These are phyloP conservation scores for Hypselothyrea guttata DNA, from an alignment of 2,888 invertebrate genomes.

Conservation along the genomic window DNA sequence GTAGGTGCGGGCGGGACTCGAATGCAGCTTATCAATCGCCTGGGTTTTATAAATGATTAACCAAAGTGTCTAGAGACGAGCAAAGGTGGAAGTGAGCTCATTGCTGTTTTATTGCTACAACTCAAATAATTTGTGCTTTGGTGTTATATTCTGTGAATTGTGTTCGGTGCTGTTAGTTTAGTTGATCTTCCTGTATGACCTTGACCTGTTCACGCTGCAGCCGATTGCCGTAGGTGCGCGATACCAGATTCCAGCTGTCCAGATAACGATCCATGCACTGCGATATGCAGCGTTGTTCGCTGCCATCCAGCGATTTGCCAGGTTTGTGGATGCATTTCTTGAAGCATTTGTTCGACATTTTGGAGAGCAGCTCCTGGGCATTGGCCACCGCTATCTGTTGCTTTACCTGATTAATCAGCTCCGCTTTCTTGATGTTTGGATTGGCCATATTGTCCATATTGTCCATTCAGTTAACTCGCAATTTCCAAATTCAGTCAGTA, in stretches of 20 bases:
- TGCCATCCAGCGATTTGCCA: constrained; percentile 92
- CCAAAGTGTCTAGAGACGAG: too few species aligned
- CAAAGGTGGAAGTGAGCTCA: too few species aligned
- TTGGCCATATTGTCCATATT: constrained; percentile 75
- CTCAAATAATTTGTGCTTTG: not conserved
- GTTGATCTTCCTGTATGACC: constrained; percentile 11
- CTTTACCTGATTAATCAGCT: constrained; percentile 96
- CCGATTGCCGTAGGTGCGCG: constrained; percentile 92
- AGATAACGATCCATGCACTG: constrained; percentile 99
- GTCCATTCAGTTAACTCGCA: constrained; percentile 16
- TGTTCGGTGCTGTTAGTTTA: constrained; percentile 19
- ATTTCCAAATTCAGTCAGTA: constrained; percentile 26
- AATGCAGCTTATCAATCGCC: constrained; percentile 40
- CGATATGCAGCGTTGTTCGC: constrained; percentile 94
- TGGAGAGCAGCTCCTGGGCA: constrained; percentile 93
- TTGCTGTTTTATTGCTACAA: not conserved
- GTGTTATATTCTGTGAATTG: too few species aligned
- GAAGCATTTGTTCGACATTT: constrained; percentile 98
- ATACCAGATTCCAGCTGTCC: constrained; percentile 97
- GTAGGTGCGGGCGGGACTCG: not conserved
- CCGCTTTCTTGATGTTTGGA: constrained; percentile 89
- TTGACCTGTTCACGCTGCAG: constrained; percentile 87
- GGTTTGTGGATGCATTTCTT: constrained; percentile 96
- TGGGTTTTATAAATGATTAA: constrained; percentile 29
- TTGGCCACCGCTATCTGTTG: constrained; percentile 97